phyloP scores from a whole-genome alignment of 1,140 invertebrate species.

The Drosophila sturtevanti region DNA sequence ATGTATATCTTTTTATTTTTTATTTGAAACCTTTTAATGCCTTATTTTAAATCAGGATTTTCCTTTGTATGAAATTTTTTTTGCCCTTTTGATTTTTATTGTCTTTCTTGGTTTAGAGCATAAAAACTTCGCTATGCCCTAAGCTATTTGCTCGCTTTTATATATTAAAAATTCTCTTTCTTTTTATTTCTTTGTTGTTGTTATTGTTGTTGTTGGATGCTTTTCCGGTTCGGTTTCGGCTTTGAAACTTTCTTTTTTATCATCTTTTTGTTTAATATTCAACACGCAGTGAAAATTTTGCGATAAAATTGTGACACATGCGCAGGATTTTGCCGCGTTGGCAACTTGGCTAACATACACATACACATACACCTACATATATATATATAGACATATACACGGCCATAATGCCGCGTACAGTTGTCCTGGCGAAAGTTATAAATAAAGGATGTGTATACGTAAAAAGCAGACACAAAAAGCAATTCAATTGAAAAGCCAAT shows the following conservation, averaged over 20 bases:
- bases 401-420: constrained; percentile 21
- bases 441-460: constrained; percentile 61
- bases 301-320: constrained; percentile 76
- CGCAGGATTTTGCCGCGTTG: constrained; percentile 71
- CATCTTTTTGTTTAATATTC: constrained; percentile 52
- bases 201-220: constrained; percentile 15
- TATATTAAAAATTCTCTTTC: constrained; percentile 40
- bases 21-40: neutral
- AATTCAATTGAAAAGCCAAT: constrained; percentile 77
- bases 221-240: constrained; percentile 40
- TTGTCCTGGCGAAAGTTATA: constrained; percentile 65
- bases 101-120: constrained; percentile 19
- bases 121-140: constrained; percentile 14
- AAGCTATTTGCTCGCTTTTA: constrained; percentile 24
- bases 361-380: constrained; percentile 3
- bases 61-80: neutral
- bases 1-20: no score
- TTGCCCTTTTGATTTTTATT: neutral
- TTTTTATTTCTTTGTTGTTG: constrained; percentile 9
- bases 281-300: constrained; percentile 53
- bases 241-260: constrained; percentile 65
- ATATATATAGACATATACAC: constrained; percentile 9
- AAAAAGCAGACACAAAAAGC: constrained; percentile 50
- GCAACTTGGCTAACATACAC: constrained; percentile 47
- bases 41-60: neutral